A percentile compares a stretch with the other conserved stretches of the same genome.
phyloP scores from a whole-genome alignment of 1,140 invertebrate genomes.

The Rhopalosiphum maidis region DNA sequence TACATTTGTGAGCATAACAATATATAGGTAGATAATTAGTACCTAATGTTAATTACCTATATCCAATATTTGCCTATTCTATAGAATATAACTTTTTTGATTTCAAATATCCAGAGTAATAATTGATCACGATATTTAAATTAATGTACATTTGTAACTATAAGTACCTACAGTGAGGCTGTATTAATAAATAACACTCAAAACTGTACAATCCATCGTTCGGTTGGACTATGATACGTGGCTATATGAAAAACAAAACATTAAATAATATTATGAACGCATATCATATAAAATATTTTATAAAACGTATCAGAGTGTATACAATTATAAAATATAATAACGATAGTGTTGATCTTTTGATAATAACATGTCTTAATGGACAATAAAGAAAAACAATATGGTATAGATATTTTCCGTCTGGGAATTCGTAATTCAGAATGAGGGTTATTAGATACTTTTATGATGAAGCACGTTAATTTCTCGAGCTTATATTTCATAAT shows the following conservation, averaged over 20 bases:
- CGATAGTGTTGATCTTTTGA: neutral
- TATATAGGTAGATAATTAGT: neutral
- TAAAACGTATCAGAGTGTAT: neutral
- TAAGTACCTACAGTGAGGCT: neutral
- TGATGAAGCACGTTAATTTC: neutral
- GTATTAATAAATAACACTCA: neutral
- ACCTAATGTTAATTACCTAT: neutral
- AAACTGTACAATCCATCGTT: neutral
- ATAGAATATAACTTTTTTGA: neutral
- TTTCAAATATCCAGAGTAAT: neutral
- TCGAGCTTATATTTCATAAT: slow-evolving; percentile 13
- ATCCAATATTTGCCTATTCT: neutral
- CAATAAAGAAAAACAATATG: neutral
- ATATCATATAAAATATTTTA: neutral
- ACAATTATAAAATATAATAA: neutral
- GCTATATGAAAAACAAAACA: neutral
- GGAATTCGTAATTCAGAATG: slow-evolving; percentile 3
- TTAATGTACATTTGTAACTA: neutral
- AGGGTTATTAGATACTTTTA: slow-evolving; percentile 32
- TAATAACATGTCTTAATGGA: neutral
- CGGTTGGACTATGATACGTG: neutral
- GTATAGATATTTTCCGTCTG: slow-evolving; percentile 32
- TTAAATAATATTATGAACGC: neutral
- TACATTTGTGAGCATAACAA: neutral
- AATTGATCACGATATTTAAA: neutral